Conservation (phyloP, 1,140 invertebrate species). For the Papilio glaucus region DNA sequence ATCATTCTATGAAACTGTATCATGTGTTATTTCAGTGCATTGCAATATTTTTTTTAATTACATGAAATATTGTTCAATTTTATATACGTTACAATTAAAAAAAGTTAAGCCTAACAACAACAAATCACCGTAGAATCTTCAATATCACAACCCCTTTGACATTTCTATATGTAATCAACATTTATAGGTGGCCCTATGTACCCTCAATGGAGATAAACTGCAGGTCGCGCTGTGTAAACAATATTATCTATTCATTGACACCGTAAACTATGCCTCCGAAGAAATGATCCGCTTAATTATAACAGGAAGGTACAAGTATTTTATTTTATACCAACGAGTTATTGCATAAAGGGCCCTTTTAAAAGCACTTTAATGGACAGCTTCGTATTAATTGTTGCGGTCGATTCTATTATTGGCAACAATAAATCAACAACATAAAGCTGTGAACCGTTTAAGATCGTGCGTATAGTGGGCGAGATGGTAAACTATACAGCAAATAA, state of each 20-base stretch:
- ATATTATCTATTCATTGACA: constrained; percentile 60
- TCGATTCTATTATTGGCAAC: constrained; percentile 2
- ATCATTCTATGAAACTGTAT: too few species aligned
- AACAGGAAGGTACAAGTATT: background rate
- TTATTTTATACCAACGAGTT: background rate
- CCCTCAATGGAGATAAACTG: constrained; percentile 55
- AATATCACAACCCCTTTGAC: constrained; percentile 50
- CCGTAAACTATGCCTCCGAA: constrained; percentile 44
- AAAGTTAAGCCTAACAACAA: constrained; percentile 9
- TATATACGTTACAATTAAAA: background rate
- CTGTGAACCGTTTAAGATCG: background rate
- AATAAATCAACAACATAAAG: constrained; percentile 14
- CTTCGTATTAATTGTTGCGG: background rate
- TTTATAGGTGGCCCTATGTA: constrained; percentile 47
- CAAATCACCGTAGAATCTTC: constrained; percentile 39
- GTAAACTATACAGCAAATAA: background rate
- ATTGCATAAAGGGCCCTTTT: background rate
- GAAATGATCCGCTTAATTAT: background rate
- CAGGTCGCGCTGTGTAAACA: constrained; percentile 62
- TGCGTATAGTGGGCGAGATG: constrained; percentile 27
- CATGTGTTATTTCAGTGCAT: too few species aligned
- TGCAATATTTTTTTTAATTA: background rate
- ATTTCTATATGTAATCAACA: constrained; percentile 46
- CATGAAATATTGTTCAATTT: background rate
- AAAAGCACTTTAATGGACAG: background rate